These are phyloP conservation scores for Isoperla grammatica DNA, from an alignment of 2,888 invertebrate species.

Conservation along the genomic window DNA sequence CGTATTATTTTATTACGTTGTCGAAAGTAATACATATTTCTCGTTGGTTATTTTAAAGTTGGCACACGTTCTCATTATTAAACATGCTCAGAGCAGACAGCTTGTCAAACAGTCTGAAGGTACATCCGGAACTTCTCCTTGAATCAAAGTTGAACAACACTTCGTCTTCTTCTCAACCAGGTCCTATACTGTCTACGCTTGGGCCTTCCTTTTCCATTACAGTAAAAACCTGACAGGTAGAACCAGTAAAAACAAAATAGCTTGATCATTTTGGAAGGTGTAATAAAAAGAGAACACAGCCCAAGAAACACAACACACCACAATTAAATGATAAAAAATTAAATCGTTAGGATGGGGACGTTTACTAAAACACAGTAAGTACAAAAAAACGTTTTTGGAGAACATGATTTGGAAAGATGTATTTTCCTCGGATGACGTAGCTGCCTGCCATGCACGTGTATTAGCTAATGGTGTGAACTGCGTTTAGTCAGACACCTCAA, in stretches of 20 bases:
- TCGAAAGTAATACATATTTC: no score
- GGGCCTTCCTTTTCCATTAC: no score
- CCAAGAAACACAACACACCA: constrained; percentile 6
- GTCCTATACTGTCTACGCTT: no score
- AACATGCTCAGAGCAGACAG: no score
- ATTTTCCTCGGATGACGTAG: background rate
- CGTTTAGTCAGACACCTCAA: background rate
- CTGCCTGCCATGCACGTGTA: background rate
- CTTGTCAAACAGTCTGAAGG: no score
- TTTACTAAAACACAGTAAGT: constrained; percentile 14
- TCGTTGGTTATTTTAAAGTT: no score
- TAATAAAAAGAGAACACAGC: constrained; percentile 6
- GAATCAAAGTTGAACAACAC: no score
- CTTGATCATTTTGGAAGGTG: constrained; percentile 12
- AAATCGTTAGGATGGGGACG: constrained; percentile 19
- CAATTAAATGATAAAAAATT: constrained; percentile 18
- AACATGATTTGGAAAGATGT: background rate
- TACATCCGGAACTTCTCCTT: no score
- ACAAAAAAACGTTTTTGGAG: constrained; percentile 5
- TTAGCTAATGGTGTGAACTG: constrained; percentile 14
- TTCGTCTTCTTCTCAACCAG: no score
- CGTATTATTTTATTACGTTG: no score
- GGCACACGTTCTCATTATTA: no score
- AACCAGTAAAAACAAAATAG: constrained; percentile 11
- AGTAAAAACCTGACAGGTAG: no score